Percentiles rank a stretch among this genome's conserved stretches.
Conservation (phyloP, 2,113 vertebrate species). For the Anseranas semipalmata region DNA sequence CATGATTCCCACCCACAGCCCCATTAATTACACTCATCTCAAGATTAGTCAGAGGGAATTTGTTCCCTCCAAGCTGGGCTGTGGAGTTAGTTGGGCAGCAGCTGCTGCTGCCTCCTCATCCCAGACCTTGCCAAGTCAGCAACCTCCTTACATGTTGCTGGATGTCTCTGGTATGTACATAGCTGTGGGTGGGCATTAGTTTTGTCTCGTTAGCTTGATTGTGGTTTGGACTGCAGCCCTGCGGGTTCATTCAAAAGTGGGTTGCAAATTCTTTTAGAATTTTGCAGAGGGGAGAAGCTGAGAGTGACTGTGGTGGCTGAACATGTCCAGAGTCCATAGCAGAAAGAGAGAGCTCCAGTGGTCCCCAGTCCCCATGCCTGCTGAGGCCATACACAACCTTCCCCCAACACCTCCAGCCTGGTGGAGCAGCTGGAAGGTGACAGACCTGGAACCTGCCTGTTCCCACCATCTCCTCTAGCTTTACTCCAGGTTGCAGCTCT, state of each 20-base stretch:
- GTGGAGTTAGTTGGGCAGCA: background rate
- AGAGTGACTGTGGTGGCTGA: background rate
- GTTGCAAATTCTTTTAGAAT: background rate
- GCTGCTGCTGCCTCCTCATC: background rate
- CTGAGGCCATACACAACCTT: background rate
- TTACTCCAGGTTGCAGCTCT: background rate
- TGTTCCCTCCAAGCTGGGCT: background rate
- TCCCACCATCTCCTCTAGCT: background rate
- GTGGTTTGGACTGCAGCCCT: background rate
- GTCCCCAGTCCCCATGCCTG: background rate
- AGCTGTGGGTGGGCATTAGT: background rate
- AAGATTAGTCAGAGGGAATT: conserved; percentile 3
- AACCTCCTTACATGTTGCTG: background rate
- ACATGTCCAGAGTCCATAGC: background rate
- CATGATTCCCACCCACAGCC: background rate
- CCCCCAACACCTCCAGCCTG: background rate
- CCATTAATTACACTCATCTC: background rate
- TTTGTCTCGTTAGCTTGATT: background rate
- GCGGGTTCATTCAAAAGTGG: background rate
- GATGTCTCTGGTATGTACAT: background rate
- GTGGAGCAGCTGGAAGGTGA: background rate
- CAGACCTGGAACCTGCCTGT: background rate
- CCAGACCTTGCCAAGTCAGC: background rate
- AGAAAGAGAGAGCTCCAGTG: background rate
- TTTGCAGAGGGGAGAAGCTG: background rate